These are phyloP conservation scores for Chionis minor DNA, from an alignment of 2,113 vertebrate genomes.

Conservation along the genomic window DNA sequence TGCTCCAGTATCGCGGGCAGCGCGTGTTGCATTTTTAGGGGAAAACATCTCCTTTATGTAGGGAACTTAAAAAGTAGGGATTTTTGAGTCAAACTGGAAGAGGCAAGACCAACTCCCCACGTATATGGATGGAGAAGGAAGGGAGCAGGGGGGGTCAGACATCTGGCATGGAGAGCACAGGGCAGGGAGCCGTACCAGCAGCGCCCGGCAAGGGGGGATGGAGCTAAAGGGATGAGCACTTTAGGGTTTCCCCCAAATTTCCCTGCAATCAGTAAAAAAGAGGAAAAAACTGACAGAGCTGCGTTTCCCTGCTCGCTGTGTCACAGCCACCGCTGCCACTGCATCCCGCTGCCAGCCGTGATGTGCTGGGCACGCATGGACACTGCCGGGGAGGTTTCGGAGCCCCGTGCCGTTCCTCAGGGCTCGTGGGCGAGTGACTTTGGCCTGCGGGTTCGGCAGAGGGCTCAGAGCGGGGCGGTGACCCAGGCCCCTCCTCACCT, in stretches of 20 bases:
- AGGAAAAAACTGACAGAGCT: neutral
- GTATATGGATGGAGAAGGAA: neutral
- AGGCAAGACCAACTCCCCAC: neutral
- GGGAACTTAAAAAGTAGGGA: neutral
- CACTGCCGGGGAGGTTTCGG: neutral
- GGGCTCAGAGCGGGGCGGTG: neutral
- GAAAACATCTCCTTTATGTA: neutral
- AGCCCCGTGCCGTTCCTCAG: rapidly evolving
- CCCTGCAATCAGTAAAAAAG: neutral
- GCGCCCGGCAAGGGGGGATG: neutral
- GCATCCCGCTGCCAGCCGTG: neutral
- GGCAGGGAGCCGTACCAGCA: neutral
- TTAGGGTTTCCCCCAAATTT: neutral
- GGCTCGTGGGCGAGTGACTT: rapidly evolving
- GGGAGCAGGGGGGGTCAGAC: neutral
- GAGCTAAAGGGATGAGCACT: neutral
- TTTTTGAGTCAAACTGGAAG: neutral
- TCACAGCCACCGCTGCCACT: neutral
- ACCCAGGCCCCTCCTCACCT: neutral
- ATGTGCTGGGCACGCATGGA: rapidly evolving
- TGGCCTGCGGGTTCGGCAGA: neutral
- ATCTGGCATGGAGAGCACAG: rapidly evolving
- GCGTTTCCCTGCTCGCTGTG: rapidly evolving
- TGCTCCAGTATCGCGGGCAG: rapidly evolving
- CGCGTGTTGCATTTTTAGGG: neutral